Base-by-base conservation (phyloP, 2,113 vertebrate genomes). In the human region DNA sequence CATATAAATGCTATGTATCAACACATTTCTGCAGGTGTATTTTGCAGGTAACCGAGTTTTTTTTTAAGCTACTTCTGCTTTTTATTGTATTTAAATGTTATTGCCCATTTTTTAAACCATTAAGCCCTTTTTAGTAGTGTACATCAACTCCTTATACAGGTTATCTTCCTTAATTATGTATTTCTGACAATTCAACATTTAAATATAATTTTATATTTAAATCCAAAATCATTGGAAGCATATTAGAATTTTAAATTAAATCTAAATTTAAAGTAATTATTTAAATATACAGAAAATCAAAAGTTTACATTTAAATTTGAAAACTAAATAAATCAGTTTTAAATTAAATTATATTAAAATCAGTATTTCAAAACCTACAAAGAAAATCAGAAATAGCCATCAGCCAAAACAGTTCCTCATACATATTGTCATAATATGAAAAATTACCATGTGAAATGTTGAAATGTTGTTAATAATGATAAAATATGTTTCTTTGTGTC, bases 301-400 rank as follows among this genome's bases (percentile, higher is more conserved):
- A 96, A 72, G 50, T 61, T 84, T 76, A 55, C n/a, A 88, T 89
- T 97, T 87, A 80, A 97, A 97, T 95, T 79, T 82, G 17, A 95
- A 97, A 93, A 68, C 76, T 93, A 93, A 92, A 30, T 87, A 64
- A 84, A 85, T 90, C 43, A 5, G 17, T 50, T 96, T 92, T 85
- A 82, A 72, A 66, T 30, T 78, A 95, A 5, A 93, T 73, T 90
- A 95, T 84, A 78, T 48, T 95, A 80, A 82, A 94, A 91, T 97
- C 84, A 83, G 57, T 81, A 87, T 76, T 78, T 82, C 57, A 89
- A 59, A 61, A 0, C 32, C 64, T 35, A 40, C 43, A 73, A 94
- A 93, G 79, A 87, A 96, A 95, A 89, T 89, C 52, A 89, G 40
- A 95, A 83, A 35, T 81, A 83, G 52, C n/a, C 92, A 57, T 76